Conservation (phyloP, 2,888 invertebrate species). For the Linnaemya vulpina region DNA sequence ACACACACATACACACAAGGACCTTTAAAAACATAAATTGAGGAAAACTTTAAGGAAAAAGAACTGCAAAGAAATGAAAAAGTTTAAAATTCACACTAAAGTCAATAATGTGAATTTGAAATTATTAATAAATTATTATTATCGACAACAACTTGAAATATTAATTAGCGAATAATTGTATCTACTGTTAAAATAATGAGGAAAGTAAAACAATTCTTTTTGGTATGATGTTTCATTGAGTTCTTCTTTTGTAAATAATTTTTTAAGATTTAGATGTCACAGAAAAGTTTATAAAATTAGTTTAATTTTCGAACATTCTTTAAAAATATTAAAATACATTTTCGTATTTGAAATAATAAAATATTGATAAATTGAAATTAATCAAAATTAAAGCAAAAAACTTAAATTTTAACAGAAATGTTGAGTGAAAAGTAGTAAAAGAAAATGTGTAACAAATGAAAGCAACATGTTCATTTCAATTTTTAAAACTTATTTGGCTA, state of each 20-base stretch:
- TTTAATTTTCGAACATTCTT: slow-evolving; percentile 26
- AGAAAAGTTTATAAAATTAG: background rate
- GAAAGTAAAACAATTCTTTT: slow-evolving; percentile 36
- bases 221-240: slow-evolving; percentile 10
- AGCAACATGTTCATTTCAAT: background rate
- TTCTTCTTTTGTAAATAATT: slow-evolving; percentile 59
- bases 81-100: slow-evolving; percentile 25
- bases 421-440: slow-evolving; percentile 23
- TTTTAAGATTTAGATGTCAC: slow-evolving; percentile 35
- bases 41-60: slow-evolving; percentile 11
- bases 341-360: slow-evolving; percentile 65
- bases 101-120: slow-evolving; percentile 37
- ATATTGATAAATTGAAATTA: slow-evolving; percentile 72
- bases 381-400: slow-evolving; percentile 71
- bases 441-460: background rate
- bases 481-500: slow-evolving; percentile 4
- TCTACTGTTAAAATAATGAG: background rate
- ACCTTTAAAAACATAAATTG: slow-evolving; percentile 46
- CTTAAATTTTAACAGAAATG: slow-evolving; percentile 22
- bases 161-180: slow-evolving; percentile 39
- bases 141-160: slow-evolving; percentile 26
- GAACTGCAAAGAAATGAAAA: slow-evolving; percentile 39
- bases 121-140: slow-evolving; percentile 6
- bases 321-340: slow-evolving; percentile 51
- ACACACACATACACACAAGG: slow-evolving; percentile 35